A percentile compares a stretch with the other conserved stretches of the same genome.
phyloP scores from a whole-genome alignment of 2,888 invertebrate genomes.

The Empis stercorea region DNA sequence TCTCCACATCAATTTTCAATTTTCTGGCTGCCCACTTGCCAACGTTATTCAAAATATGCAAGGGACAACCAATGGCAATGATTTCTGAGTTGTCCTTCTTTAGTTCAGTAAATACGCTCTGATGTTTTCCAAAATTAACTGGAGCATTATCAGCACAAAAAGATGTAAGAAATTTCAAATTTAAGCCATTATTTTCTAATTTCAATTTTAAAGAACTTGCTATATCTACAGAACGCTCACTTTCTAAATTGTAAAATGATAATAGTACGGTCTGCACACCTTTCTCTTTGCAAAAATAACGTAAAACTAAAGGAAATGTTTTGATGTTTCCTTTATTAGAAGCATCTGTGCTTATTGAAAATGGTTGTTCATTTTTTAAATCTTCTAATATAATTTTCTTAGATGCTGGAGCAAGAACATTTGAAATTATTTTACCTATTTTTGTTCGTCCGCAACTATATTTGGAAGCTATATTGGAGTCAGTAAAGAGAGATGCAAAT shows the following conservation, averaged over 20 bases:
- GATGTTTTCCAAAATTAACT: constrained; percentile 1
- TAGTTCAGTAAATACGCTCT: constrained; percentile 1
- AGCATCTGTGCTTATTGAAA: background rate
- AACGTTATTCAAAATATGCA: background rate
- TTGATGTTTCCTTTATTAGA: background rate
- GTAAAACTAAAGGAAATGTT: background rate
- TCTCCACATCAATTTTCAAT: constrained; percentile 1
- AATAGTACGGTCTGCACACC: constrained; percentile 1
- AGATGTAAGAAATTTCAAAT: background rate
- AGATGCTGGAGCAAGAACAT: background rate
- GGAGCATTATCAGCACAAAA: constrained; percentile 1
- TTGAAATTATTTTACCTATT: background rate
- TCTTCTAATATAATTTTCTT: background rate
- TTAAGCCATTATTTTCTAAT: background rate
- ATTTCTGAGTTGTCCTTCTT: background rate
- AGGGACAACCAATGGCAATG: background rate
- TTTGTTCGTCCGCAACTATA: background rate
- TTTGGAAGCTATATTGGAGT: background rate
- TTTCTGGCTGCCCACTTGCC: background rate
- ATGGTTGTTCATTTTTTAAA: background rate
- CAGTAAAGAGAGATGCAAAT: background rate
- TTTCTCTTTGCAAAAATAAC: background rate
- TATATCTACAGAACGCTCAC: background rate
- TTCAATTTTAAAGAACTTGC: background rate
- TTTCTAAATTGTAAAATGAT: background rate